A percentile compares a stretch with the other conserved stretches of the same genome.
These are phyloP conservation scores for Scomber japonicus DNA, from an alignment of 2,113 vertebrate genomes.

Conservation along the genomic window DNA sequence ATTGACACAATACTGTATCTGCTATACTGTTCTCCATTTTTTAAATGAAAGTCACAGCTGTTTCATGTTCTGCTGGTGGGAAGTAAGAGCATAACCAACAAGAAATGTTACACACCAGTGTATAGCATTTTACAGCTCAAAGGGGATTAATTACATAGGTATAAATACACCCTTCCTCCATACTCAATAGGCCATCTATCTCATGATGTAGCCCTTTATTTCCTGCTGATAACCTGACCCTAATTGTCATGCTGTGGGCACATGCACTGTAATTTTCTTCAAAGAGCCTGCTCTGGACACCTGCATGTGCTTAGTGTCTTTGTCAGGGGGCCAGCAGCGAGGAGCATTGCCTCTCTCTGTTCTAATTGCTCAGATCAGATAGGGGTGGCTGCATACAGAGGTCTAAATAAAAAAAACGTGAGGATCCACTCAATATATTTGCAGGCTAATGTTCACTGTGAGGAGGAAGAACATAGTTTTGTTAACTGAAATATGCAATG, in stretches of 20 bases:
- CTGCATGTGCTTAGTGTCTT: conserved; percentile 82
- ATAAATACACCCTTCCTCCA: conserved; percentile 53
- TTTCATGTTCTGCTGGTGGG: neutral
- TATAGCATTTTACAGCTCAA: conserved; percentile 30
- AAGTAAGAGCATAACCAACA: conserved; percentile 23
- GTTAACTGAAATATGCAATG: neutral
- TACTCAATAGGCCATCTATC: conserved; percentile 43
- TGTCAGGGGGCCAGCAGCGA: conserved; percentile 63
- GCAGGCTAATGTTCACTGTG: conserved; percentile 41
- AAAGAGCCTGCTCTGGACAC: conserved; percentile 75
- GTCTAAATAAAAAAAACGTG: conserved; percentile 64
- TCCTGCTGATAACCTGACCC: conserved; percentile 77
- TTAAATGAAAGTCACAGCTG: neutral
- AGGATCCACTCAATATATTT: conserved; percentile 23
- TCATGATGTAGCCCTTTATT: conserved; percentile 80
- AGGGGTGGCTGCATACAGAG: conserved; percentile 45
- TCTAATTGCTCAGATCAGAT: conserved; percentile 67
- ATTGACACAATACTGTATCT: neutral
- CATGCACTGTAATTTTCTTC: conserved; percentile 83
- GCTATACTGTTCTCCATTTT: conserved; percentile 9
- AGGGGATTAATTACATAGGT: conserved; percentile 55
- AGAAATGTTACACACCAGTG: conserved; percentile 33
- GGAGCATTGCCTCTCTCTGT: conserved; percentile 48
- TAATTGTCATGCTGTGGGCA: conserved; percentile 76
- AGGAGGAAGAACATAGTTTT: conserved; percentile 5